A percentile compares a stretch with the other conserved stretches of the same genome.
These are phyloP conservation scores for Scaptomyza montana DNA, from an alignment of 1,140 invertebrate species.

Conservation along the genomic window DNA sequence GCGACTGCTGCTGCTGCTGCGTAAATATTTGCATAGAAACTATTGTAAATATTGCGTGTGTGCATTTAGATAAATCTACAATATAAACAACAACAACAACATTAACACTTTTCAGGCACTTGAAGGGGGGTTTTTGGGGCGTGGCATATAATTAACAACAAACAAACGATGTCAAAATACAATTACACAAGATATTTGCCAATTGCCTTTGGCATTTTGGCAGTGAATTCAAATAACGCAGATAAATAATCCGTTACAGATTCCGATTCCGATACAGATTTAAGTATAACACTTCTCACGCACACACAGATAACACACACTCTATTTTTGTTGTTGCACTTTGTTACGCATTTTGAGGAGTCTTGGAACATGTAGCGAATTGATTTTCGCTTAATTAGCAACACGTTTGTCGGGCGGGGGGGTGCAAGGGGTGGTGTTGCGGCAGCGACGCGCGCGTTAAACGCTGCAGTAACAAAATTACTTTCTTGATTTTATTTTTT, in stretches of 20 bases:
- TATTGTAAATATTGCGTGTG: conserved; percentile 48
- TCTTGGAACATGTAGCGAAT: conserved; percentile 26
- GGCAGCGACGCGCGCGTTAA: conserved; percentile 44
- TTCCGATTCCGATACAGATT: conserved; percentile 1
- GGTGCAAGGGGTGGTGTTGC: not conserved
- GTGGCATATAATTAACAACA: conserved; percentile 6
- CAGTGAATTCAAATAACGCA: too few relatives aligned
- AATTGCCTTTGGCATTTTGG: conserved; percentile 3
- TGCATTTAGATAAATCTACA: conserved; percentile 25
- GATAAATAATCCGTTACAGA: not conserved
- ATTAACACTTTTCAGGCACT: conserved; percentile 33
- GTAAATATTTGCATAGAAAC: conserved; percentile 42
- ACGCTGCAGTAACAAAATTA: conserved; percentile 64
- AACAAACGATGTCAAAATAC: conserved; percentile 31
- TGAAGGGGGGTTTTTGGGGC: conserved; percentile 3
- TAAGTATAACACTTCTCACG: not conserved
- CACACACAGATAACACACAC: conserved; percentile 17
- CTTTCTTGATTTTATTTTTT: conserved; percentile 53
- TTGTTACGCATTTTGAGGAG: conserved; percentile 21
- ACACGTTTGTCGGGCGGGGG: conserved; percentile 33
- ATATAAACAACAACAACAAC: conserved; percentile 10
- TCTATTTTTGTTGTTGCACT: conserved; percentile 15
- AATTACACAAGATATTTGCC: conserved; percentile 47
- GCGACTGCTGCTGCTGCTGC: conserved; percentile 13
- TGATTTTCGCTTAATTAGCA: conserved; percentile 56